Conservation (phyloP, 2,888 invertebrate species). For the Diarsia brunnea region DNA sequence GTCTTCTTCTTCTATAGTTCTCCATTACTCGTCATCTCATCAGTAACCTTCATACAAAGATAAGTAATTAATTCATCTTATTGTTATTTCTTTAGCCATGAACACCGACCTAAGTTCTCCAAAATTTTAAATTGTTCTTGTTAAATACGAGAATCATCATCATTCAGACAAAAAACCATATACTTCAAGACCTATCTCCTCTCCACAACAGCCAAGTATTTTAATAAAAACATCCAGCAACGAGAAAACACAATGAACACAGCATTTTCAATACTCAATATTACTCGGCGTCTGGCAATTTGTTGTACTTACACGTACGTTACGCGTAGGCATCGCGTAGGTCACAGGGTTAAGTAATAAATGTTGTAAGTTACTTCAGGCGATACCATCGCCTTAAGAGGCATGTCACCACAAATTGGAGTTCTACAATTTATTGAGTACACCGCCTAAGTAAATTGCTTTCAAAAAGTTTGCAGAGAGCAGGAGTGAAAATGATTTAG, state of each 20-base stretch:
- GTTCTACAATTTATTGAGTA: slow-evolving; percentile 31
- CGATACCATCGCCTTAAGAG: slow-evolving; percentile 35
- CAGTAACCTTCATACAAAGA: background rate
- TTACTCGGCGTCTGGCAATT: slow-evolving; percentile 43
- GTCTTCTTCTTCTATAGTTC: too few species aligned
- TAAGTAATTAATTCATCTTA: background rate
- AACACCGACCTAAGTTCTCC: background rate
- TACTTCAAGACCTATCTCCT: background rate
- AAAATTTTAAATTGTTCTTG: background rate
- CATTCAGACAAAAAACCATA: background rate
- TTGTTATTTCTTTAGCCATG: background rate
- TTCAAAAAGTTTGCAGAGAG: slow-evolving; percentile 23
- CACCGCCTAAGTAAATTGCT: slow-evolving; percentile 28
- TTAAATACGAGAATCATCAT: background rate
- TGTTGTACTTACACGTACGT: slow-evolving; percentile 33
- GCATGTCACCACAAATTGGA: slow-evolving; percentile 43
- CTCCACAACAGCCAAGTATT: background rate
- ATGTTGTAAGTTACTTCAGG: slow-evolving; percentile 38
- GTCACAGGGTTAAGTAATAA: slow-evolving; percentile 52
- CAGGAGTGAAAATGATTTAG: slow-evolving; percentile 5
- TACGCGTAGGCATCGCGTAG: slow-evolving; percentile 41
- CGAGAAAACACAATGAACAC: slow-evolving; percentile 15
- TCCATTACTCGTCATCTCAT: too few species aligned
- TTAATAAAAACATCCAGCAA: slow-evolving; percentile 28
- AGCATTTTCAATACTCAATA: slow-evolving; percentile 47